Base-by-base conservation (phyloP, 1,140 invertebrate genomes). In the Microplitis demolitor region DNA sequence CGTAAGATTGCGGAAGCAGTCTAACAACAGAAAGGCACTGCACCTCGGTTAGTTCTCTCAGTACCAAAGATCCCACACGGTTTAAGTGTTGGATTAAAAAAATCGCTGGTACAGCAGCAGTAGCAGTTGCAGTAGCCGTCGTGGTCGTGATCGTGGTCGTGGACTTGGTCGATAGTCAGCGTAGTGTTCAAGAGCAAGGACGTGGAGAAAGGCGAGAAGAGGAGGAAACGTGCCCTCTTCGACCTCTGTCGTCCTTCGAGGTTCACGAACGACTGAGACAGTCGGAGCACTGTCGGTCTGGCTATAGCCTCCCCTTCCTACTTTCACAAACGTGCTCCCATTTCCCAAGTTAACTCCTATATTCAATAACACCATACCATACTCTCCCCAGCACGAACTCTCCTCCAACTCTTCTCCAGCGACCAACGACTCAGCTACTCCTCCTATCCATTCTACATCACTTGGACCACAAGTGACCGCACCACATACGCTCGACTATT, bases 171-270 rank as follows among this genome's bases (percentile, higher is more conserved):
- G 8, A 45, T 11, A 8, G 39, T 45, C 6, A 45, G 39, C 39
- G 39, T 45, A 45, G 6, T 45, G 39, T 45, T 45, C 39, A 62
- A 67, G 51, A 24, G 16, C 62, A 56, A 53, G 35, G 33, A 71
- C 14, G 39, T 37, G 45, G 34, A 75, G 63, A 64, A 66, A 64
- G 56, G 75, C 62, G 56, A 74, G 61, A 61, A 45, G 45, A 73
- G 60, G 66, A 78, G 77, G 78, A 79, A 68, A 78, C 79, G 72
- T 82, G 81, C 78, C 83, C 85, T 84, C 85, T 84, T 85, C 83
- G 82, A 87, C 85, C 85, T 87, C 84, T 85, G 80, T 83, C 85
- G 86, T 87, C 85, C 84, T 85, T 86, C 84, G 86, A 87, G 84
- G 83, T 87, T 81, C 83, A 86, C 85, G 84, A 86, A 83, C 84